A percentile compares a stretch with the other conserved stretches of the same genome.
phyloP scores from a whole-genome alignment of 2,888 invertebrate genomes.

The Pomacea canaliculata region DNA sequence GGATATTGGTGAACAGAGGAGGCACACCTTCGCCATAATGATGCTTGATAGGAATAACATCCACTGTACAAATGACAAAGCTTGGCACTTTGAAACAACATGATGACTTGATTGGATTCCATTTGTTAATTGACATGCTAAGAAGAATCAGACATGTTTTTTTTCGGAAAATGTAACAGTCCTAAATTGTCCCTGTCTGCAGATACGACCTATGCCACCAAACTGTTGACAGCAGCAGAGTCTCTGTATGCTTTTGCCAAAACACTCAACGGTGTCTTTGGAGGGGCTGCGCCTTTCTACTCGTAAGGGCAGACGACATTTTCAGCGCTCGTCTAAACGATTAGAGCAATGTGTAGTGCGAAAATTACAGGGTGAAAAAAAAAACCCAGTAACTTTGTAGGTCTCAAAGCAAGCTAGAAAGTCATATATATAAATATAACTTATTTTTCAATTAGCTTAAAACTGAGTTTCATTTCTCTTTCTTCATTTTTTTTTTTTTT shows the following conservation, averaged over 20 bases:
- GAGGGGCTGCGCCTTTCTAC: slow-evolving; percentile 34
- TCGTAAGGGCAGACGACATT: slow-evolving; percentile 22
- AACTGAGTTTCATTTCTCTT: no score
- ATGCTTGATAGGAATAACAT: not conserved
- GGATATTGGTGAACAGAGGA: not conserved
- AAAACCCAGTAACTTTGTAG: no score
- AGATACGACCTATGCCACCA: slow-evolving; percentile 34
- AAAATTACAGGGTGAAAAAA: no score
- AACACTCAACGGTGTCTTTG: slow-evolving; percentile 32
- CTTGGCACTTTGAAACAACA: not conserved
- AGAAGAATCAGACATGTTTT: no score
- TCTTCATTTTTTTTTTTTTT: no score
- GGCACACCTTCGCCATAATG: not conserved
- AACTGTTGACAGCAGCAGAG: slow-evolving; percentile 36
- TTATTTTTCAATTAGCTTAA: no score
- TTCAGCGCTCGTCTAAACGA: no score
- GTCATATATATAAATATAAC: no score
- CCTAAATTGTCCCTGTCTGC: not conserved
- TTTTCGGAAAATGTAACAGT: no score
- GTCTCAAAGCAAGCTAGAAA: no score
- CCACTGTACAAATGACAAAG: not conserved
- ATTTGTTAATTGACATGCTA: not conserved
- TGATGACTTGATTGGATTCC: not conserved
- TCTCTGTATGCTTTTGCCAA: slow-evolving; percentile 40
- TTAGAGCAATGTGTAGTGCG: no score